Conservation (phyloP, 2,888 invertebrate species). For the Cephus spinipes region DNA sequence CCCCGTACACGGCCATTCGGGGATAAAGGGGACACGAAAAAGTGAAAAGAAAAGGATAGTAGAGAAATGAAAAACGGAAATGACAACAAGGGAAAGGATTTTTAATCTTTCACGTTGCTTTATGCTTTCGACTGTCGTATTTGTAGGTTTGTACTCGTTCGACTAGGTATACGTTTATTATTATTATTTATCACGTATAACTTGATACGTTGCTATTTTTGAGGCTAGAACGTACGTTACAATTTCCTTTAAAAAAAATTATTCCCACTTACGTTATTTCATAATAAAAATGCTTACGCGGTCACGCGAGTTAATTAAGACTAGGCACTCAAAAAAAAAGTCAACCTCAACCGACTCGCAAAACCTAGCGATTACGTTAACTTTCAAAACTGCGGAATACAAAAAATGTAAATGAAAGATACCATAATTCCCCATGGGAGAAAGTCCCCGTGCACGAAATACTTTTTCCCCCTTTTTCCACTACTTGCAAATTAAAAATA, state of each 20-base stretch:
- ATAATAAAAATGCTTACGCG: neutral
- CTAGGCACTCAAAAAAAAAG: neutral
- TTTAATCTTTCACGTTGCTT: neutral
- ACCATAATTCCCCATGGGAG: neutral
- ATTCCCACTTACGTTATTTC: neutral
- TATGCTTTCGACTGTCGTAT: neutral
- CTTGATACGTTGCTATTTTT: neutral
- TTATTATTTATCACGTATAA: neutral
- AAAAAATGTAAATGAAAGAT: neutral
- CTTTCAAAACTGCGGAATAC: neutral
- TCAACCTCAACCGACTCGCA: neutral
- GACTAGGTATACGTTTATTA: neutral
- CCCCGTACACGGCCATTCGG: neutral
- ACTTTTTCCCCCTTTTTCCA: neutral
- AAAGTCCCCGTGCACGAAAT: neutral
- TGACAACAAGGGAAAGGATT: neutral
- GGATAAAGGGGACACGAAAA: neutral
- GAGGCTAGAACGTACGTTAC: neutral
- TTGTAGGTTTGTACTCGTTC: neutral
- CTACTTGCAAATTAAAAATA: neutral
- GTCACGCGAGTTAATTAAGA: neutral
- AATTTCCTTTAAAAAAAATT: neutral
- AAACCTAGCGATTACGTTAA: neutral
- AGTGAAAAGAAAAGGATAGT: neutral
- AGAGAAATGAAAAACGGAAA: neutral